Evolutionary conservation across 1,140 invertebrate species (phyloP), one percentile per base, ranked within the genome.

Genomic region (Pristionchus pacificus): DNA sequence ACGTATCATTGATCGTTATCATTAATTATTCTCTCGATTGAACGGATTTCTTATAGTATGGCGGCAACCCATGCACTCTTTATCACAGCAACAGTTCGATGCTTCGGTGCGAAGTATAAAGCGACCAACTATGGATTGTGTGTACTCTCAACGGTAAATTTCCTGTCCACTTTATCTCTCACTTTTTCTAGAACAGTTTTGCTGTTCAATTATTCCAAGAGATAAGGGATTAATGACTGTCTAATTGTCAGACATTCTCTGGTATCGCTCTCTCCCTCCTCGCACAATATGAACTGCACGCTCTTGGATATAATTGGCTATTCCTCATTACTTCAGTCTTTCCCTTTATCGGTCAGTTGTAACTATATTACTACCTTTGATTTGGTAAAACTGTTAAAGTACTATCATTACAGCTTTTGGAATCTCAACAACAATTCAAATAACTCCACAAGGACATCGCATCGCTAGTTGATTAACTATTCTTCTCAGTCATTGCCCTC

Each of bases 41-140:
- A 49, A 49, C 6, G 6, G 19, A 49, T 10, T 49, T 83, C 81
- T 67, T 68, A 80, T 15, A 84, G 80, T 75, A 70, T 82, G 72
- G 80, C 77, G 15, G 80, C 80, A 2, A 82, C 80, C 13, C 80
- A 82, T 66, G 82, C 80, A 0, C 63, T 82, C 0, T 82, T 82
- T 62, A 82, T 82, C 31, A 82, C 80, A 2, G 80, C 80, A 6
- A 74, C 72, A 14, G 80, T 82, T 10, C 68, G 78, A 28, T 82
- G 80, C 70, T 82, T 82, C 55, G 80, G 80, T 2, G 70, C 75
- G 2, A 59, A 75, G 60, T 71, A 84, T 58, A 82, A 82, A 60
- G 71, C 79, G 25, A 76, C 65, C 24, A 82, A 82, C 57, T 82
- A 84, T 60, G 80, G 80, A 15, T 79, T 68, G 65, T 61, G 84